phyloP scores from a whole-genome alignment of 2,888 invertebrate genomes.

The Cryptocephalus primarius region DNA sequence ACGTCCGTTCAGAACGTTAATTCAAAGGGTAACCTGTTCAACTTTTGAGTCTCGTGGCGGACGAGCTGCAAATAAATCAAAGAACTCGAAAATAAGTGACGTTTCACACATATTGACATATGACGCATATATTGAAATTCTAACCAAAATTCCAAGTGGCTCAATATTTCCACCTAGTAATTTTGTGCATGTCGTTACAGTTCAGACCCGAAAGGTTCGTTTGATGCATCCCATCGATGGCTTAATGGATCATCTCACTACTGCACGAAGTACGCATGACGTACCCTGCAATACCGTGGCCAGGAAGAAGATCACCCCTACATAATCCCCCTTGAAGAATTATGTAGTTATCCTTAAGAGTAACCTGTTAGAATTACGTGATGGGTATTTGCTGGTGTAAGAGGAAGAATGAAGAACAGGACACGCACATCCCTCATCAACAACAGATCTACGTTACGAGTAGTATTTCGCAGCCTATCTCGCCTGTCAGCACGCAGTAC shows the following conservation, averaged over 20 bases:
- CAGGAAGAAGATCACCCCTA: background rate
- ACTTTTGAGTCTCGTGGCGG: too few species aligned
- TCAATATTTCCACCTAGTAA: too few species aligned
- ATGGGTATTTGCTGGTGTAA: constrained; percentile 76
- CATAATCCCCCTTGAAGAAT: background rate
- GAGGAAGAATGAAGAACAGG: constrained; percentile 46
- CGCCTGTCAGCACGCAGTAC: constrained; percentile 23
- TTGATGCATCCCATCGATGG: background rate
- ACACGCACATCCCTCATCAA: constrained; percentile 35
- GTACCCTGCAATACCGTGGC: background rate
- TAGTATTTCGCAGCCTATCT: constrained; percentile 20
- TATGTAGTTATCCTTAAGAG: constrained; percentile 8
- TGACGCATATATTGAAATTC: too few species aligned
- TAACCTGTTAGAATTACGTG: constrained; percentile 19
- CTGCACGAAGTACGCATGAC: background rate
- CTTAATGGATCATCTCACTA: background rate
- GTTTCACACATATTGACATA: too few species aligned
- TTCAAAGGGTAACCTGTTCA: too few species aligned
- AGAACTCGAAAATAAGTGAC: too few species aligned
- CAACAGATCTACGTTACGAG: constrained; percentile 13
- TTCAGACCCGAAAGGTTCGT: background rate
- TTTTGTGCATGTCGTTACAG: too few species aligned
- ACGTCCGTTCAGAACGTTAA: too few species aligned
- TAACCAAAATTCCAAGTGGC: too few species aligned
- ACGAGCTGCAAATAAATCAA: too few species aligned